Base-by-base conservation (phyloP, 2,888 invertebrate genomes). In the Nasonia oneida region DNA sequence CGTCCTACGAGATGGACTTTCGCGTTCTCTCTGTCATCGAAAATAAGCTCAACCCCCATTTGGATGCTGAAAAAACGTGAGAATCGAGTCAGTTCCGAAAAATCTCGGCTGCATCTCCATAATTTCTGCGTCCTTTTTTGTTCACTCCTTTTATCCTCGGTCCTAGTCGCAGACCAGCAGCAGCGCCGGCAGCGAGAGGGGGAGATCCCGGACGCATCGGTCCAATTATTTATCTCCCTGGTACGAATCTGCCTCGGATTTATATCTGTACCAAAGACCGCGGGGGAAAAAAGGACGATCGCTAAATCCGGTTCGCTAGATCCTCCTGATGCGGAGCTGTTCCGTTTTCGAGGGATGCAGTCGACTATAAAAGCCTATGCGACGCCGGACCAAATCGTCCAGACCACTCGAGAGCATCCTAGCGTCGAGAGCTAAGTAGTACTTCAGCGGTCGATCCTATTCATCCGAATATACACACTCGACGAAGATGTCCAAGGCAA, bases 241-340 rank as follows among this genome's bases (percentile, higher is more conserved):
- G 10, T 23, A 61, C 53, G 70, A 71, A 85, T 71, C 47, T n/a
- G 33, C 15, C 64, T 42, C 1, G 81, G 12, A 64, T 85, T 73
- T 57, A 79, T 71, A 50, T 53, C 39, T 57, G 67, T 39, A 75
- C 12, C 53, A 37, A 76, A 33, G 23, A 1, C 12, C 2, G 14
- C 29, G 29, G 29, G 1, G n/a, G n/a, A 15, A 47, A 80, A 67
- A 67, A 70, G 8, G 50, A 53, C 15, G 73, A 73, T 42, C 47
- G 5, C 29, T 57, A 23, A 79, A 84, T 81, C 83, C 81, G 83
- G 86, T 86, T 83, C 61, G 42, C 80, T 33, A 70, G 67, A 79
- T 81, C 74, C 83, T 80, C 53, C 14, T 33, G n/a, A 8, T 8
- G 37, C 4, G 3, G n/a, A 61, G 23, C 29, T 18, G 83, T 78